Base-by-base conservation (phyloP, 2,113 vertebrate species). In the Ptilonorhynchus violaceus region DNA sequence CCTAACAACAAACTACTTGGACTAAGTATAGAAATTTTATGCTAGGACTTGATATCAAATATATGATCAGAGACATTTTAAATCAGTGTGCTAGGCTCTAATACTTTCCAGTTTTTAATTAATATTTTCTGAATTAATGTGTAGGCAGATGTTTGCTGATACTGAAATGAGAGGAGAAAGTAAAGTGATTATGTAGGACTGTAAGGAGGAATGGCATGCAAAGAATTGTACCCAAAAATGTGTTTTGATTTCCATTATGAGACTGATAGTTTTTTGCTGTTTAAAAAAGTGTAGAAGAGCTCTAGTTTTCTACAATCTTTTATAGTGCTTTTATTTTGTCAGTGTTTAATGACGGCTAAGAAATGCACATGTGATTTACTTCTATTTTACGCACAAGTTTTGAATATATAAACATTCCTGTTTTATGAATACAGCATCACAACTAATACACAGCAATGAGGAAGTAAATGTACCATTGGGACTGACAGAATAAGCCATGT, bases 31-130 rank as follows among this genome's bases (percentile, higher is more conserved):
- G 49, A 47, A 85, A 69, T 67, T 73, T 93, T 85, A 44, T 88
- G 91, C 82, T 93, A 84, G 76, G 35, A 79, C 66, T 88, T 96
- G 62, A 85, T 95, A 87, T 96, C 77, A 77, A 76, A 89, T 89
- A 52, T 44, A 39, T 91, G 55, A 92, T 93, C 83, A 78, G 76
- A 88, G 77, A 63, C 75, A 7, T 79, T 97, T 93, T 80, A 87
- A 93, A 94, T 94, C 4, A 2, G 6, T 85, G 77, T 92, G n/a
- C 59, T 91, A 80, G 44, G 56, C 76, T 94, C 52, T 60, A 75
- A 22, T 93, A 81, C 72, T 73, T 86, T 70, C 73, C 76, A 85
- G 59, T 41, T 93, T 93, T 95, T 85, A 88, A 82, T 89, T 72
- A 93, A 30, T 88, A 59, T 88, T 90, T 78, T 92, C 68, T 92